Evolutionary conservation across 2,113 vertebrate genomes (phyloP).

Genomic region (Capreolus pygargus): DNA sequence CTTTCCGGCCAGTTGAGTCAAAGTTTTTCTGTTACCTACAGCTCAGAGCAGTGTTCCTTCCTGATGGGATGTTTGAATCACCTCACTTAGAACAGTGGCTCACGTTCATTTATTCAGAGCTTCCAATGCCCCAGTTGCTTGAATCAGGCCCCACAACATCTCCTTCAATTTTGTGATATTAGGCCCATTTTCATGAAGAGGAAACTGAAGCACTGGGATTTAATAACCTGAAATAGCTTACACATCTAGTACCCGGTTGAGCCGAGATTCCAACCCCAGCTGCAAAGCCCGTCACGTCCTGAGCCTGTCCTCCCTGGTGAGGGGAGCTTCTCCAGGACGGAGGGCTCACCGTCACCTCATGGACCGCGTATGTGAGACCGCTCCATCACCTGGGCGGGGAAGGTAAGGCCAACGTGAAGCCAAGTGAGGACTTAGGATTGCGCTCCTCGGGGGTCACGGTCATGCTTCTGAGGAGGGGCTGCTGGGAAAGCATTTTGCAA

Average conservation of each 20-base stretch:
- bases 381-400: accelerated
- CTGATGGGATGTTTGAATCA: background rate
- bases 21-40: background rate
- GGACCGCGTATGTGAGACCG: background rate
- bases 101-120: background rate
- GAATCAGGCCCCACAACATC: background rate
- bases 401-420: background rate
- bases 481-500: background rate
- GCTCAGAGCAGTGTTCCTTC: background rate
- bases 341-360: background rate
- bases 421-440: background rate
- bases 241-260: background rate
- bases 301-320: background rate
- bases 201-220: background rate
- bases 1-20: background rate
- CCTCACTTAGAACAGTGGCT: background rate
- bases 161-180: background rate
- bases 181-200: background rate
- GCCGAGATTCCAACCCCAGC: background rate
- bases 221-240: background rate
- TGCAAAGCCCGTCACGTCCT: background rate
- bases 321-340: background rate
- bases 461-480: background rate
- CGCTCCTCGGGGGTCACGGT: accelerated
- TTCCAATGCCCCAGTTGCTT: background rate